A percentile compares a stretch with the other conserved stretches of the same genome.
Evolutionary conservation across 2,797 vertebrate species (phyloP).

Genomic region (Cephalopachus bancanus): DNA sequence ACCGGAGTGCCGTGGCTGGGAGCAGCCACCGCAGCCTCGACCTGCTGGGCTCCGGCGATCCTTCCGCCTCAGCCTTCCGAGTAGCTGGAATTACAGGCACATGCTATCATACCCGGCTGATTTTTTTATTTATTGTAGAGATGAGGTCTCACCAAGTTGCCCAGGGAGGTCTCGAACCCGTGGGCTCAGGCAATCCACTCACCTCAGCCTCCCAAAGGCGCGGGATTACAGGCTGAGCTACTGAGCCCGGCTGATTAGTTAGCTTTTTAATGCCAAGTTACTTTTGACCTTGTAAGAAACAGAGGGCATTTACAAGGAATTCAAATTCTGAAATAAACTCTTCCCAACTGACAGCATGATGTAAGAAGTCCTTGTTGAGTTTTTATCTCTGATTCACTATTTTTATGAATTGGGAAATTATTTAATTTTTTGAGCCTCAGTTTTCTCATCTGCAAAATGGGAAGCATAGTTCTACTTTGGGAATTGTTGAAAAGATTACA

Average conservation of each 20-base stretch:
- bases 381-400: background rate
- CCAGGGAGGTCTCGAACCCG: too few relatives aligned
- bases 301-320: background rate
- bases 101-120: too few relatives aligned
- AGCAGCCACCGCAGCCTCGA: too few relatives aligned
- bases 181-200: too few relatives aligned
- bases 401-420: slow-evolving; percentile 44
- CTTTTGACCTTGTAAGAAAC: background rate
- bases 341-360: background rate
- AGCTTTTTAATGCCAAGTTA: background rate
- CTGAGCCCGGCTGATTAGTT: background rate
- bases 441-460: slow-evolving; percentile 58
- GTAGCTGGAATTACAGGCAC: too few relatives aligned
- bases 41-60: too few relatives aligned
- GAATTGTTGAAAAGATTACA: background rate
- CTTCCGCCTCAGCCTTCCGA: too few relatives aligned
- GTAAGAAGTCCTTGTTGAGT: background rate
- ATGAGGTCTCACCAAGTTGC: too few relatives aligned
- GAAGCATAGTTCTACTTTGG: slow-evolving; percentile 27
- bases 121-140: too few relatives aligned
- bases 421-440: slow-evolving; percentile 30
- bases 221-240: too few relatives aligned
- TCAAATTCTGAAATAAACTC: slow-evolving; percentile 25
- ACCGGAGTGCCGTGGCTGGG: too few relatives aligned
- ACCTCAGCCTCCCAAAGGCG: too few relatives aligned